Conservation (phyloP, 2,113 vertebrate genomes). For the Carassius auratus region DNA sequence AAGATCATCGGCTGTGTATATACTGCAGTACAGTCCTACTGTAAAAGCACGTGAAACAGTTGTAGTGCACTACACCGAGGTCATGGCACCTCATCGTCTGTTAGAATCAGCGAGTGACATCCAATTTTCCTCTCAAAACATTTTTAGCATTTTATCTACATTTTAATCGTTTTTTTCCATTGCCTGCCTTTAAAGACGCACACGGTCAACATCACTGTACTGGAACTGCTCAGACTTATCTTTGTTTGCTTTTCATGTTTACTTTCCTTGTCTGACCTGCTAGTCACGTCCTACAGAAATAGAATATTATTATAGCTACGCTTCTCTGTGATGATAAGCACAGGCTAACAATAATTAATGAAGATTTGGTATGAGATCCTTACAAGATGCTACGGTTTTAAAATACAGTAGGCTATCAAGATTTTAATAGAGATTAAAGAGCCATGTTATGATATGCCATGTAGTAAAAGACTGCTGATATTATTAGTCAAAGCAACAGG, state of each 20-base stretch:
- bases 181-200: neutral
- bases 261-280: too few species aligned
- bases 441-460: too few species aligned
- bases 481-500: too few species aligned
- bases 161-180: too few species aligned
- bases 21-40: neutral
- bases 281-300: neutral
- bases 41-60: neutral
- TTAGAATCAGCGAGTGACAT: neutral
- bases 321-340: neutral
- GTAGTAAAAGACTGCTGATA: too few species aligned
- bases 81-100: neutral
- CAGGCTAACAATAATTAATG: neutral
- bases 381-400: neutral
- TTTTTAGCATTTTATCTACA: neutral
- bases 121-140: neutral
- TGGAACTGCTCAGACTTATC: neutral
- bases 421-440: neutral
- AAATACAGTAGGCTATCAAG: too few species aligned
- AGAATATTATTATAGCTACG: neutral
- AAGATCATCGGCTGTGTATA: too few species aligned
- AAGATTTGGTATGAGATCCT: neutral
- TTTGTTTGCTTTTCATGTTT: conserved; percentile 20
- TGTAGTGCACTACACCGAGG: neutral
- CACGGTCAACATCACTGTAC: neutral